Percentiles rank a stretch among this genome's conserved stretches.
phyloP scores from a whole-genome alignment of 2,113 vertebrate species.

The Oncorhynchus kisutch region DNA sequence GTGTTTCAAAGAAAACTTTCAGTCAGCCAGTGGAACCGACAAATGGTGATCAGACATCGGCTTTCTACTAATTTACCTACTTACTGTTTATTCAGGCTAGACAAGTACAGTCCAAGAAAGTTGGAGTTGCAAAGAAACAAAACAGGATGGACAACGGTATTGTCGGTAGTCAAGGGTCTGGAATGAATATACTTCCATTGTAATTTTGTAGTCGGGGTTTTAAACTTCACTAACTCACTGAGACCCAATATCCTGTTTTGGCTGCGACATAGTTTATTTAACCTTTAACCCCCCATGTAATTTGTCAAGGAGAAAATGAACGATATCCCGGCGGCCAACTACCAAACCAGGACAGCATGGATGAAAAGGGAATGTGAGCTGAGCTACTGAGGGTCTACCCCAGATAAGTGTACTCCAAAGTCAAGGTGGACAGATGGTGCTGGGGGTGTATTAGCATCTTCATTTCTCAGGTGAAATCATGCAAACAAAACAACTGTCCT shows the following conservation, averaged over 20 bases:
- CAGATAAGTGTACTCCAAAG: conserved; percentile 55
- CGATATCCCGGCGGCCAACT: conserved; percentile 56
- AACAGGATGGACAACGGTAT: conserved; percentile 64
- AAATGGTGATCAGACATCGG: conserved; percentile 54
- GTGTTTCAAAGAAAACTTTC: conserved; percentile 33
- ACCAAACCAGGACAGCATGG: conserved; percentile 55
- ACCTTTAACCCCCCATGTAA: conserved; percentile 59
- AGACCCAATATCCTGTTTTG: conserved; percentile 70
- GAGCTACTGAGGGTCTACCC: conserved; percentile 44
- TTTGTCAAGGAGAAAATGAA: conserved; percentile 65
- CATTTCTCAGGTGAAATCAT: conserved; percentile 64
- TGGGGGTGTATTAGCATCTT: conserved; percentile 44
- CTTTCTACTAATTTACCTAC: conserved; percentile 61
- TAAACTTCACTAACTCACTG: conserved; percentile 33
- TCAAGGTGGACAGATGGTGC: conserved; percentile 71
- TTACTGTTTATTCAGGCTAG: conserved; percentile 52
- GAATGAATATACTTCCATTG: conserved; percentile 55
- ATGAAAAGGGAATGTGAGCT: conserved; percentile 48
- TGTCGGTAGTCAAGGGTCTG: conserved; percentile 46
- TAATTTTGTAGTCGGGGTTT: conserved; percentile 33
- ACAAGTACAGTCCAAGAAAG: conserved; percentile 41
- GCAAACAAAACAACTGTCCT: conserved; percentile 60
- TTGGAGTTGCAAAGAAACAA: conserved; percentile 72
- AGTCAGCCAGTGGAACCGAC: conserved; percentile 43
- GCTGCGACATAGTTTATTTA: conserved; percentile 58